Conservation (phyloP, 2,113 vertebrate genomes). For the Accipiter virgatus region DNA sequence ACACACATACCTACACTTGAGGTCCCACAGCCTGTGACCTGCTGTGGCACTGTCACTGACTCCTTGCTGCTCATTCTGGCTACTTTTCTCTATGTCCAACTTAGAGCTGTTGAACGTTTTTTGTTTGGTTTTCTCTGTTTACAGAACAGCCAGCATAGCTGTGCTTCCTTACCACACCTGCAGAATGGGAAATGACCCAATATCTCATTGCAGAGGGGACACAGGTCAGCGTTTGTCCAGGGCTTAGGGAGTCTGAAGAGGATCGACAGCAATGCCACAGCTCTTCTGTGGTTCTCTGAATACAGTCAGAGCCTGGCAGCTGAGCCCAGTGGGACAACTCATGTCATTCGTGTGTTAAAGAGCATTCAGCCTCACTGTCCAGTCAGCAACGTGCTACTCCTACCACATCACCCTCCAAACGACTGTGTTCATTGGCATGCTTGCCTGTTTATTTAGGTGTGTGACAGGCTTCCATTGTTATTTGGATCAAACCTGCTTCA, state of each 20-base stretch:
- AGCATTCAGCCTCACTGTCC: neutral
- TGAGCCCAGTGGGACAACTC: neutral
- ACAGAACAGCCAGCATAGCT: neutral
- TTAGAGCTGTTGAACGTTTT: neutral
- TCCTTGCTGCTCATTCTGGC: neutral
- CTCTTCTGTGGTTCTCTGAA: neutral
- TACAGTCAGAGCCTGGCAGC: neutral
- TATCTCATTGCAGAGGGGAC: neutral
- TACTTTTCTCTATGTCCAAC: neutral
- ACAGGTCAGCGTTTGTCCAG: neutral
- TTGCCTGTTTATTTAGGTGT: constrained; percentile 73
- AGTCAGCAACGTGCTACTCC: constrained; percentile 2
- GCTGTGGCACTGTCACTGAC: neutral
- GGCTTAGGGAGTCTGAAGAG: neutral
- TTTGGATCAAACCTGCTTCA: constrained; percentile 49
- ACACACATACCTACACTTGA: neutral
- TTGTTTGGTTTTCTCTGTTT: neutral
- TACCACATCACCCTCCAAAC: constrained; percentile 23
- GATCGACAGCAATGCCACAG: neutral
- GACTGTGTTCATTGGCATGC: constrained; percentile 61
- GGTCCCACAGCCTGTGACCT: neutral
- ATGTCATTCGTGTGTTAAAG: neutral
- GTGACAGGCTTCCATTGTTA: constrained; percentile 64
- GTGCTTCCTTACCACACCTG: neutral
- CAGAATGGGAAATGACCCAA: neutral